phyloP scores from a whole-genome alignment of 2,888 invertebrate genomes.

The Quadroppia sp. region DNA sequence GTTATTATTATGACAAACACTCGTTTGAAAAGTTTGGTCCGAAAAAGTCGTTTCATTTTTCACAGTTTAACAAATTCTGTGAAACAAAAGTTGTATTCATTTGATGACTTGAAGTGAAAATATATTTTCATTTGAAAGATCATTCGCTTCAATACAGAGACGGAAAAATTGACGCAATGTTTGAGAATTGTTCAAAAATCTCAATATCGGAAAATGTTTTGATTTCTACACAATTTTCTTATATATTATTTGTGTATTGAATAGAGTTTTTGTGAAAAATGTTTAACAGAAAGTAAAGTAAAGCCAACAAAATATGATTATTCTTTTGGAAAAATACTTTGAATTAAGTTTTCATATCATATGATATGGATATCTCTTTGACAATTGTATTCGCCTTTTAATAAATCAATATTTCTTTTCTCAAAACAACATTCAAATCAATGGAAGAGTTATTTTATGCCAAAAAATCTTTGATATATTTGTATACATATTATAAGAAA shows the following conservation, averaged over 20 bases:
- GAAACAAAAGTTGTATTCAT: neutral
- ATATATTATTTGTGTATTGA: neutral
- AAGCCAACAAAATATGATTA: constrained; percentile 27
- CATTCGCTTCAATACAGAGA: neutral
- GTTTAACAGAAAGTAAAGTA: constrained; percentile 7
- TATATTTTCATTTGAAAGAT: neutral
- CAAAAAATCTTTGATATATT: neutral
- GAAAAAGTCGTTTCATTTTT: neutral
- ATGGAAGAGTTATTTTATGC: neutral
- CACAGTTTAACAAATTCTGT: neutral
- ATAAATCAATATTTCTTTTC: constrained; percentile 16
- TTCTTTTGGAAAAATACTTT: constrained; percentile 32
- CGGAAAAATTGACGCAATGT: constrained; percentile 4
- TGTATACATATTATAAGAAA: too few relatives aligned
- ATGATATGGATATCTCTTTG: neutral
- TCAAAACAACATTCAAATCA: neutral
- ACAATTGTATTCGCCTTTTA: constrained; percentile 3
- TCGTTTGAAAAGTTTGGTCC: too few relatives aligned
- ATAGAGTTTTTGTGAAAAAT: constrained; percentile 2
- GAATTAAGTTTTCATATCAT: constrained; percentile 26
- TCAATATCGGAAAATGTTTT: neutral
- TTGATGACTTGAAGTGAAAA: neutral
- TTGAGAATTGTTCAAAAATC: neutral
- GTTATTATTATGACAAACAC: too few relatives aligned
- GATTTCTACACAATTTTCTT: neutral